A percentile compares a stretch with the other conserved stretches of the same genome.
These are phyloP conservation scores for Lordiphosa andalusiaca DNA, from an alignment of 2,888 invertebrate species.

Conservation along the genomic window DNA sequence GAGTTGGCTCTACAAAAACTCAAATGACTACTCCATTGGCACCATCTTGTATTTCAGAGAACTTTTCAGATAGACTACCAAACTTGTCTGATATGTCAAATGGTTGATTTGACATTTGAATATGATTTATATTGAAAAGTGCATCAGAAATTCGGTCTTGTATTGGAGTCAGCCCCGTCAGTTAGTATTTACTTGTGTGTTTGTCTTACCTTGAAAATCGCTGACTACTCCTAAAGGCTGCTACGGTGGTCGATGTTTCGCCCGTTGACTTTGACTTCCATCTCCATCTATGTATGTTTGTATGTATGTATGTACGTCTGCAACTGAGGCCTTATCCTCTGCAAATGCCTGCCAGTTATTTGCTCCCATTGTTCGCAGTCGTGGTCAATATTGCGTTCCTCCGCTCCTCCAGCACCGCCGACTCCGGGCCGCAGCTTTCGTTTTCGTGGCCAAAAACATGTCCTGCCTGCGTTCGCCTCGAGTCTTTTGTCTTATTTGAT, in stretches of 20 bases:
- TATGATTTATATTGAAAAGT: background rate
- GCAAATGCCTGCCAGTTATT: constrained; percentile 71
- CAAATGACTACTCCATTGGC: too few relatives aligned
- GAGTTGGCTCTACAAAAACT: too few relatives aligned
- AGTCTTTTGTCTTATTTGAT: constrained; percentile 77
- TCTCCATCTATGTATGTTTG: constrained; percentile 27
- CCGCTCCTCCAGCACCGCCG: constrained; percentile 15
- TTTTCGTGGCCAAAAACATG: constrained; percentile 11
- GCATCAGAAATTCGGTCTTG: constrained; percentile 4
- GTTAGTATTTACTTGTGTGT: constrained; percentile 9
- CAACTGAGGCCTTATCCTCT: constrained; percentile 34
- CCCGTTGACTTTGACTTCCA: constrained; percentile 29
- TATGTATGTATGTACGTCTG: background rate
- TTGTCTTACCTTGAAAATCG: constrained; percentile 76
- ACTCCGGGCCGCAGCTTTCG: constrained; percentile 32
- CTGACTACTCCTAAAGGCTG: constrained; percentile 50
- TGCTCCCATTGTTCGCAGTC: constrained; percentile 73
- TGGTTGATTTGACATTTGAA: too few relatives aligned
- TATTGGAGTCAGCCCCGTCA: too few relatives aligned
- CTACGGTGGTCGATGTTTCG: constrained; percentile 58
- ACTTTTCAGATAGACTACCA: too few relatives aligned
- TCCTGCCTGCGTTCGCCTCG: constrained; percentile 60
- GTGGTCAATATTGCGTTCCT: constrained; percentile 67
- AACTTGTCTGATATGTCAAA: too few relatives aligned
- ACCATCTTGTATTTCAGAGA: too few relatives aligned